Percentiles rank a stretch among this genome's conserved stretches.
phyloP scores from a whole-genome alignment of 2,888 invertebrate genomes.

The Napeogenes sylphis region DNA sequence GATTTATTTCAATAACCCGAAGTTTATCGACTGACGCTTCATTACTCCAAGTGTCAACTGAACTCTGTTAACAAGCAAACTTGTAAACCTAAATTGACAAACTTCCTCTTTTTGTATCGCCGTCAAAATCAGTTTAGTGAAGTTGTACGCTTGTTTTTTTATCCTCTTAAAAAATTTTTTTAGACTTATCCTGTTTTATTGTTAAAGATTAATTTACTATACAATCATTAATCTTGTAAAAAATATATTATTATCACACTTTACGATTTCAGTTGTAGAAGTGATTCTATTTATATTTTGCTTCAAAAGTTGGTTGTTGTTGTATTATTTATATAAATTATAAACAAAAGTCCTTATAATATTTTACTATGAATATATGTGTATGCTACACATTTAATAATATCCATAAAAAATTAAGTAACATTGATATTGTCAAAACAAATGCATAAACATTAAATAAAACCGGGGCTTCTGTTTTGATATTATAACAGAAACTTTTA shows the following conservation, averaged over 20 bases:
- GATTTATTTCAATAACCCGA: slow-evolving; percentile 8
- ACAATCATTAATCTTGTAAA: background rate
- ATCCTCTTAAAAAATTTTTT: background rate
- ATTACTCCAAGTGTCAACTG: slow-evolving; percentile 29
- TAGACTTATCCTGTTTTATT: background rate
- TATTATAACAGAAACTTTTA: background rate
- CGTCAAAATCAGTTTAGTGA: slow-evolving; percentile 5
- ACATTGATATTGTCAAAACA: too few relatives aligned
- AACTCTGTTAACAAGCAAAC: slow-evolving; percentile 39
- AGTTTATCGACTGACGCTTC: slow-evolving; percentile 21
- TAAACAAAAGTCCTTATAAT: too few relatives aligned
- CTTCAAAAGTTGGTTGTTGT: too few relatives aligned
- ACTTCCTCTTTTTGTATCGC: slow-evolving; percentile 26
- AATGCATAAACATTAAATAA: too few relatives aligned
- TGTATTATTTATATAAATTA: too few relatives aligned
- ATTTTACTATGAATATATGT: too few relatives aligned
- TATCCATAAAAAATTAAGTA: too few relatives aligned
- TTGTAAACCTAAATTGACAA: slow-evolving; percentile 37
- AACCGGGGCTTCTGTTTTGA: background rate
- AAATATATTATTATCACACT: background rate
- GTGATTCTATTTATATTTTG: too few relatives aligned
- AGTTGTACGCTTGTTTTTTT: slow-evolving; percentile 2
- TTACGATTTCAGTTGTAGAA: too few relatives aligned
- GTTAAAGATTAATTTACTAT: background rate
- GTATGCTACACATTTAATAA: too few relatives aligned